Base-by-base conservation (phyloP, 2,797 vertebrate genomes). In the Scyliorhinus canicula region DNA sequence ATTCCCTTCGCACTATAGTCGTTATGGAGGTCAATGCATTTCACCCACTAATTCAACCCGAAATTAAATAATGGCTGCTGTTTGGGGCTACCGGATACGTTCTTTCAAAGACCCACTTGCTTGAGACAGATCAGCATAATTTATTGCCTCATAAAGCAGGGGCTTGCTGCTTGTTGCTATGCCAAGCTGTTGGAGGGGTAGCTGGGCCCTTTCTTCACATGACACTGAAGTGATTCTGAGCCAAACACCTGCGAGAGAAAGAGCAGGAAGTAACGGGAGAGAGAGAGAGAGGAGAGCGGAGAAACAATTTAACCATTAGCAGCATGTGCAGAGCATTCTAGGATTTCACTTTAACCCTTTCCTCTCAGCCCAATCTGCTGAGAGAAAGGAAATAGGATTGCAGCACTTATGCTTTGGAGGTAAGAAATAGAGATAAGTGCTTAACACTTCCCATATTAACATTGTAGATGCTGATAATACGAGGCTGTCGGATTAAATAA, bases 1-100 rank as follows among this genome's bases (percentile, higher is more conserved):
- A 35, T 95, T 90, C 86, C 95, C 95, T 95, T 95, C 95, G 96
- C 95, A 82, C 82, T 95, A 95, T 95, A 86, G 95, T 95, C 95
- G 96, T 95, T 96, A 95, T 95, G 95, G 95, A 96, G 95, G 96
- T 96, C 96, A 96, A 96, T 96, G 96, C 96, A 96, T 96, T 97
- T 97, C 96, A 97, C 96, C 96, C 95, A 63, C 82, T 74, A 94
- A 95, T 96, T 96, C 96, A 97, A 96, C 96, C 96, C 96, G 96
- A 97, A 96, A 96, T 96, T 95, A 95, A 95, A 96, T 96, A 96
- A 97, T 95, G 96, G 95, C 95, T 95, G 90, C 95, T 95, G 95
- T 95, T n/a, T 96, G 95, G 95, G 95, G 95, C 91, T 95, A 96
- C 96, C 96, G 96, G 96, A 97, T 95, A 95, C 96, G 60, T 95